phyloP scores from a whole-genome alignment of 2,888 invertebrate species.

The Epistrophella euchroma region DNA sequence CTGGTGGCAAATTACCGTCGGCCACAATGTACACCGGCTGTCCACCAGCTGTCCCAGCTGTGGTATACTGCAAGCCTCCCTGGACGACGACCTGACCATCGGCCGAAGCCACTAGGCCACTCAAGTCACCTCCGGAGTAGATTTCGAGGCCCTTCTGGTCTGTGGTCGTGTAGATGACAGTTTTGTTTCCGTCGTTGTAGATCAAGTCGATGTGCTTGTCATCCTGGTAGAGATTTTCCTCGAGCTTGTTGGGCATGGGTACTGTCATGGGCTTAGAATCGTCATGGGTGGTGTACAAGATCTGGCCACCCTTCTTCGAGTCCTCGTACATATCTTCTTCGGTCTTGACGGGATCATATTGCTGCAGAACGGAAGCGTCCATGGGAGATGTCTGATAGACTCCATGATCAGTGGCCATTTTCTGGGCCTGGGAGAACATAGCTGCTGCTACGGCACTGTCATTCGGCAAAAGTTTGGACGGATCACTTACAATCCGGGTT shows the following conservation, averaged over 20 bases:
- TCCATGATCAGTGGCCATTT: conserved; percentile 80
- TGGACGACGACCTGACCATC: conserved; percentile 84
- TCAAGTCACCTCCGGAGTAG: conserved; percentile 83
- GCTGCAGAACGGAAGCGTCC: conserved; percentile 82
- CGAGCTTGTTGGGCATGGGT: conserved; percentile 81
- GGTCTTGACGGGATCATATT: conserved; percentile 82
- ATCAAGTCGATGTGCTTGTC: conserved; percentile 90
- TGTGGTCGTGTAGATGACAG: conserved; percentile 91
- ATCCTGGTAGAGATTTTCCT: conserved; percentile 83
- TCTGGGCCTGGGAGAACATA: conserved; percentile 83
- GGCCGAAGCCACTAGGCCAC: conserved; percentile 82
- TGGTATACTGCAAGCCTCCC: conserved; percentile 83
- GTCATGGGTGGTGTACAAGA: conserved; percentile 84
- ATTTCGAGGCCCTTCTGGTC: conserved; percentile 93
- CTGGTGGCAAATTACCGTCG: conserved; percentile 80
- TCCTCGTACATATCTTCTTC: conserved; percentile 83
- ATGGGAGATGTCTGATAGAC: conserved; percentile 83
- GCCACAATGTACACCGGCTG: conserved; percentile 84
- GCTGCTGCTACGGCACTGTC: conserved; percentile 82
- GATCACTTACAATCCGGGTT: conserved; percentile 84
- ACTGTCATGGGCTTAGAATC: conserved; percentile 82
- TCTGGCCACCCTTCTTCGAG: conserved; percentile 83
- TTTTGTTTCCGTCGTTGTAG: conserved; percentile 93
- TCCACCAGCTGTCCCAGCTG: conserved; percentile 81
- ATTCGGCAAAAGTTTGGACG: conserved; percentile 82